A percentile compares a stretch with the other conserved stretches of the same genome.
Evolutionary conservation across 2,888 invertebrate genomes (phyloP).

Genomic region (Diplazon laetatorius): DNA sequence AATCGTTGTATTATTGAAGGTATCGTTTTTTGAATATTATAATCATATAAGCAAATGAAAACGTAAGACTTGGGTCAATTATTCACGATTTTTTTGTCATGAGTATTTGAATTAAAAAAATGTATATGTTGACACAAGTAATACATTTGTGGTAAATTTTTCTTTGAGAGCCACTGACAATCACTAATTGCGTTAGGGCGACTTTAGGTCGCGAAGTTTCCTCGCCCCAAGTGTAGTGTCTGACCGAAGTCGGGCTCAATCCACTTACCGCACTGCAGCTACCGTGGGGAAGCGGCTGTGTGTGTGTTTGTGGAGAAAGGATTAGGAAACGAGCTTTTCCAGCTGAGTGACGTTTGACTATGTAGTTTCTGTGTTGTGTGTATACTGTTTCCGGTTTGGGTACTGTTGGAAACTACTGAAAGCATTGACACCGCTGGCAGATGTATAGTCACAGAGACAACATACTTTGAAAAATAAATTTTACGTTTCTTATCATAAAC

Average conservation of each 20-base stretch:
- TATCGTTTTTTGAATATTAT: no score
- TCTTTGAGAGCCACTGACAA: neutral
- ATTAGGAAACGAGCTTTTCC: conserved; percentile 18
- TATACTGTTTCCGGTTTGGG: neutral
- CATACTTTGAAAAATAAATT: no score
- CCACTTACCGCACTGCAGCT: conserved; percentile 21
- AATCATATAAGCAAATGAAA: no score
- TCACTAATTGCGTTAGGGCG: neutral
- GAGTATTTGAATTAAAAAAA: no score
- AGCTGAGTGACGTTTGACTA: conserved; percentile 6
- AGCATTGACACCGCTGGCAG: neutral
- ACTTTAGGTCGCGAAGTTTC: neutral
- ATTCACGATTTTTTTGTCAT: no score
- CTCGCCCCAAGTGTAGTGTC: neutral
- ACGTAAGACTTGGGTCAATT: no score
- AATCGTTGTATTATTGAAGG: no score
- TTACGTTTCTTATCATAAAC: no score
- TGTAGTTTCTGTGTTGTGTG: conserved; percentile 2
- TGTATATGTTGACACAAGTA: no score
- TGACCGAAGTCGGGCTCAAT: conserved; percentile 13
- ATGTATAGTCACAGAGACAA: no score
- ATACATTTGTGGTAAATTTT: neutral
- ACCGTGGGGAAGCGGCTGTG: neutral
- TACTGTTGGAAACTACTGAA: conserved; percentile 14
- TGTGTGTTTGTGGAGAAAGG: conserved; percentile 6